Evolutionary conservation across 2,797 vertebrate species (phyloP), one percentile per base, ranked within the genome.

Genomic region (Chelon labrosus): DNA sequence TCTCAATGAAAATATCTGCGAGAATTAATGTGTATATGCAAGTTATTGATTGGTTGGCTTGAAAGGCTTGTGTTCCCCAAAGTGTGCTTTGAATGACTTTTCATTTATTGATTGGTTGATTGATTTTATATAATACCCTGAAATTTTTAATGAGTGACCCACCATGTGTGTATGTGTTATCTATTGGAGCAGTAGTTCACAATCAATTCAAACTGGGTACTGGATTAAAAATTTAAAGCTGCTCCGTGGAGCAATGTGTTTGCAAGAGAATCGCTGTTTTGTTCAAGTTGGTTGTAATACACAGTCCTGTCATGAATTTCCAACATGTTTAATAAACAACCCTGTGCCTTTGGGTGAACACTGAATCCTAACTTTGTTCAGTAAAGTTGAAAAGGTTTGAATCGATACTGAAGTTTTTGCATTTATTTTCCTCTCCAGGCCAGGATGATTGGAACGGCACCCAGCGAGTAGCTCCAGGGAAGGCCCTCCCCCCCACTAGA

Each of bases 371-470:
- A 55, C 12, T 2, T 1, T 14, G 42, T 12, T 44, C 42, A 44
- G 14, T 17, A 44, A 35, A 35, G 3, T 35, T 35, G 31, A 35
- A 7, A 35, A 35, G 42, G 16, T 44, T 44, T 7, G 4, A 44
- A 22, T 50, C n/a, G 4, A 22, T 11, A 12, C 13, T 44, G 17
- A 44, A 6, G 9, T 22, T 11, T 42, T 7, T 55, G 19, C n/a
- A 46, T 0, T 0, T 64, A 51, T 14, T 51, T 1, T 17, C 0
- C 46, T 19, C 49, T 54, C 69, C 79, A 99, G 97, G 95, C 76
- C 98, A 99, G 90, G 97, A 99, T 27, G 97, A 97, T 91, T 99
- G 98, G 97, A 99, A 99, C 3, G 97, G 97, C 76, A 96, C 95
- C 68, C 94, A 91, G 85, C 90, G 97, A 20, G 84, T 95, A 3